Conservation (phyloP, 2,888 invertebrate genomes). For the Rhingia rostrata region DNA sequence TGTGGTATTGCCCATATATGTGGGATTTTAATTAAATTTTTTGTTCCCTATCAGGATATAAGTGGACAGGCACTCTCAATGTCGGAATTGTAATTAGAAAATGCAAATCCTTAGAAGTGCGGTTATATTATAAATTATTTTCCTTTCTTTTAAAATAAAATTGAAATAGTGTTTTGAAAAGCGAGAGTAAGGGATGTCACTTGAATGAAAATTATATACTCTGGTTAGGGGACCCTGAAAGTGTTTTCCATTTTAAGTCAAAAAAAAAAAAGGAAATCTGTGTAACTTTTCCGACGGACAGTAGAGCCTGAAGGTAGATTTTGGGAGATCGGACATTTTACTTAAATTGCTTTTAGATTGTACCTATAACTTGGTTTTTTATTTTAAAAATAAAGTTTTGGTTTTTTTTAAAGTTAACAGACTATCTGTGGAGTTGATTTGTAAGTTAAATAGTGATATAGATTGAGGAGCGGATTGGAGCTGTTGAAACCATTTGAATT, state of each 20-base stretch:
- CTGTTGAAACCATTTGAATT: too few relatives aligned
- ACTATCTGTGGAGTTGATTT: too few relatives aligned
- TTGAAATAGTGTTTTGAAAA: background rate
- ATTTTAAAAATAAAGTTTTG: too few relatives aligned
- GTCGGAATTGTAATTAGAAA: slow-evolving; percentile 21
- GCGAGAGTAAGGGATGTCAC: background rate
- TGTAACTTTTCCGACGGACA: too few relatives aligned
- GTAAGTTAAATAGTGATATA: too few relatives aligned
- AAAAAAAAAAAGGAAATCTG: too few relatives aligned
- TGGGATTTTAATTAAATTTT: slow-evolving; percentile 34
- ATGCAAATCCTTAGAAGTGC: slow-evolving; percentile 23
- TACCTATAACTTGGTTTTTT: too few relatives aligned
- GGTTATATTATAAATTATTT: background rate
- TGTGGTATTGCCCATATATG: background rate
- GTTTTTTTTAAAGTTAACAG: too few relatives aligned
- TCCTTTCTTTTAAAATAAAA: background rate
- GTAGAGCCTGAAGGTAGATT: too few relatives aligned
- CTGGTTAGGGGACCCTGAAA: background rate
- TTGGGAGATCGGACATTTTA: too few relatives aligned
- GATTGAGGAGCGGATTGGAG: too few relatives aligned
- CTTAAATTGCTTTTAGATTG: too few relatives aligned
- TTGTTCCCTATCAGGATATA: background rate
- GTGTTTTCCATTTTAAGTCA: background rate
- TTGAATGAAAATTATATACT: background rate
- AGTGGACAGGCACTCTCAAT: background rate